Percentiles rank a stretch among this genome's conserved stretches.
Evolutionary conservation across 2,888 invertebrate species (phyloP).

Genomic region (Acrobasis repandana): DNA sequence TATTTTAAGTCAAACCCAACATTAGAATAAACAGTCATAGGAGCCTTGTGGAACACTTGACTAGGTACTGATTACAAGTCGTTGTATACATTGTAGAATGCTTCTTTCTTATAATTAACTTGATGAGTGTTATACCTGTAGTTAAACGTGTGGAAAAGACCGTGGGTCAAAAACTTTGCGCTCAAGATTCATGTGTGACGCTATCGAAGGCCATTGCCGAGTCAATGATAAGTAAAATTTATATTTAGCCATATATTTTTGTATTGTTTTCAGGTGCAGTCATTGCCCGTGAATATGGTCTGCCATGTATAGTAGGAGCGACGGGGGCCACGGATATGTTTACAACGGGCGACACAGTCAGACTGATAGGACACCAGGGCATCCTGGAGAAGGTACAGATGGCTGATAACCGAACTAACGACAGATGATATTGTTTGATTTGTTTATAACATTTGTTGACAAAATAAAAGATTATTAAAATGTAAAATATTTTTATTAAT

Average conservation of each 20-base stretch:
- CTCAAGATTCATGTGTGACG: too few species aligned
- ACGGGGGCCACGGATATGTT: constrained; percentile 85
- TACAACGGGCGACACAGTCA: constrained; percentile 85
- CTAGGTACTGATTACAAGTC: too few species aligned
- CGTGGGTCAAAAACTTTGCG: too few species aligned
- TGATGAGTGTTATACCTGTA: too few species aligned
- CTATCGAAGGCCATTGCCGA: too few species aligned
- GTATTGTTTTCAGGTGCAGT: constrained; percentile 85
- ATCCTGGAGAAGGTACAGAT: constrained; percentile 58
- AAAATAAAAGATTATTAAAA: background rate
- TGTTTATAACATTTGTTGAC: background rate
- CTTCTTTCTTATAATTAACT: too few species aligned
- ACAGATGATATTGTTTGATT: constrained; percentile 13
- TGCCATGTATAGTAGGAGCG: constrained; percentile 92
- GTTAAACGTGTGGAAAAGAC: too few species aligned
- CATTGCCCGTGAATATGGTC: constrained; percentile 91
- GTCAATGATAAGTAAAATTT: too few species aligned
- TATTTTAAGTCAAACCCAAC: background rate
- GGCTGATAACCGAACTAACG: constrained; percentile 31
- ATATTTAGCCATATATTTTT: background rate
- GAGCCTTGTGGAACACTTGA: background rate
- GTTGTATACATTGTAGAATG: too few species aligned
- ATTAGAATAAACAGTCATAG: background rate
- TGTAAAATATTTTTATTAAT: background rate
- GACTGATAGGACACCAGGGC: constrained; percentile 60